phyloP scores from a whole-genome alignment of 1,140 invertebrate species.

The Heliconius himera region DNA sequence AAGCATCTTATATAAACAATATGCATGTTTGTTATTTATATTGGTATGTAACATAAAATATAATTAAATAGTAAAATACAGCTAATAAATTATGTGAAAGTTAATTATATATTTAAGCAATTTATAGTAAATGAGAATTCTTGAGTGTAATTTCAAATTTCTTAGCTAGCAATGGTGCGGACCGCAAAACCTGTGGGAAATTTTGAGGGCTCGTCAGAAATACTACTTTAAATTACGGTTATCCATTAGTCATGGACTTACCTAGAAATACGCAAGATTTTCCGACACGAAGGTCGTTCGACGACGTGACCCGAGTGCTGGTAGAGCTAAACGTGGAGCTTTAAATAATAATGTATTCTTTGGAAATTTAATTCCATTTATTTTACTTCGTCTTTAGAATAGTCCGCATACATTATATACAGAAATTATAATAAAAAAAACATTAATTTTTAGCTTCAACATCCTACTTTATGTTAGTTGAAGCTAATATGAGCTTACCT shows the following conservation, averaged over 20 bases:
- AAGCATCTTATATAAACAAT: too few relatives aligned
- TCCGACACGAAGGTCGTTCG: slow-evolving; percentile 36
- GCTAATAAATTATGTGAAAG: not conserved
- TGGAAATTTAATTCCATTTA: slow-evolving; percentile 7
- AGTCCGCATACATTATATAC: not conserved
- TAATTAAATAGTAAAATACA: not conserved
- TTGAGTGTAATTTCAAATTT: slow-evolving; percentile 41
- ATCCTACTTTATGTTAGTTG: not conserved
- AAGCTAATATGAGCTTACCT: not conserved
- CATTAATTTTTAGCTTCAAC: not conserved
- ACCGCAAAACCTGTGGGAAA: slow-evolving; percentile 45
- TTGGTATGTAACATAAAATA: not conserved
- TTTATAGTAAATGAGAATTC: slow-evolving; percentile 36
- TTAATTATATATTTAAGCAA: slow-evolving; percentile 12
- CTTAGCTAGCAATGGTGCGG: slow-evolving; percentile 27
- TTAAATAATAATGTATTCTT: slow-evolving; percentile 14
- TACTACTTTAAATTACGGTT: slow-evolving; percentile 41
- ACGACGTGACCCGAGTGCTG: slow-evolving; percentile 39
- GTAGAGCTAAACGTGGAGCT: not conserved
- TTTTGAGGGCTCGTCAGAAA: slow-evolving; percentile 35
- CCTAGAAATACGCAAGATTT: slow-evolving; percentile 43
- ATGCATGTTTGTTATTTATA: too few relatives aligned
- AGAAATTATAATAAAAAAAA: not conserved
- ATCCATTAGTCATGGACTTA: slow-evolving; percentile 47
- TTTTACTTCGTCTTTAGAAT: not conserved